Conservation (phyloP, 1,140 invertebrate species). For the Apocrypta bakeri region DNA sequence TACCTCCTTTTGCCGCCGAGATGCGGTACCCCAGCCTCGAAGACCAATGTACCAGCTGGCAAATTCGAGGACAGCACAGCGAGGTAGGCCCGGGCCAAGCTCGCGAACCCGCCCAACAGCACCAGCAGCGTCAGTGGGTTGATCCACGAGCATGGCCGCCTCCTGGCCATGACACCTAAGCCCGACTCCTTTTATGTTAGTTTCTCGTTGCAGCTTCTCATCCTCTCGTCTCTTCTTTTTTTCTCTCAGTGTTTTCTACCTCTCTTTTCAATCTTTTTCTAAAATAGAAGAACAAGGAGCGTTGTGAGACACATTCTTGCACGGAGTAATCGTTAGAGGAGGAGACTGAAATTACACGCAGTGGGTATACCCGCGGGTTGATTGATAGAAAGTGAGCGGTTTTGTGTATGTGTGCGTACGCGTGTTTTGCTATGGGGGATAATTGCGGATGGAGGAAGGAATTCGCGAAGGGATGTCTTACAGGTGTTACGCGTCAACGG, state of each 20-base stretch:
- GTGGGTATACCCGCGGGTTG: too few relatives aligned
- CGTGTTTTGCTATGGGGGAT: too few relatives aligned
- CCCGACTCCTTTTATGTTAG: background rate
- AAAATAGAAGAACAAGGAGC: background rate
- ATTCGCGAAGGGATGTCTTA: background rate
- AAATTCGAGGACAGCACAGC: conserved; percentile 82
- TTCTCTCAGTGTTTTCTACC: too few relatives aligned
- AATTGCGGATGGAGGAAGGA: background rate
- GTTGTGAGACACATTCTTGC: too few relatives aligned
- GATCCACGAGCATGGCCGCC: conserved; percentile 34
- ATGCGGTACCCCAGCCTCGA: conserved; percentile 87
- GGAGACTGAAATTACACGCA: too few relatives aligned
- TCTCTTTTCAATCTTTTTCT: too few relatives aligned
- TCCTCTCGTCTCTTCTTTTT: background rate
- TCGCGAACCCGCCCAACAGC: conserved; percentile 56
- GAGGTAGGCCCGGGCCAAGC: conserved; percentile 75
- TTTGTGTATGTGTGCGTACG: too few relatives aligned
- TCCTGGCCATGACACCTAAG: background rate
- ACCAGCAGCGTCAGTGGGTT: conserved; percentile 54
- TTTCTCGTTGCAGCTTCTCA: background rate
- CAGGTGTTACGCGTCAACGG: background rate
- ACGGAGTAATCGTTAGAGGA: too few relatives aligned
- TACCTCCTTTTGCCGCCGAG: conserved; percentile 83
- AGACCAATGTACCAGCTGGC: conserved; percentile 81
- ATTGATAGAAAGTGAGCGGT: too few relatives aligned